phyloP scores from a whole-genome alignment of 2,888 invertebrate species.

The Hypolimnas misippus region DNA sequence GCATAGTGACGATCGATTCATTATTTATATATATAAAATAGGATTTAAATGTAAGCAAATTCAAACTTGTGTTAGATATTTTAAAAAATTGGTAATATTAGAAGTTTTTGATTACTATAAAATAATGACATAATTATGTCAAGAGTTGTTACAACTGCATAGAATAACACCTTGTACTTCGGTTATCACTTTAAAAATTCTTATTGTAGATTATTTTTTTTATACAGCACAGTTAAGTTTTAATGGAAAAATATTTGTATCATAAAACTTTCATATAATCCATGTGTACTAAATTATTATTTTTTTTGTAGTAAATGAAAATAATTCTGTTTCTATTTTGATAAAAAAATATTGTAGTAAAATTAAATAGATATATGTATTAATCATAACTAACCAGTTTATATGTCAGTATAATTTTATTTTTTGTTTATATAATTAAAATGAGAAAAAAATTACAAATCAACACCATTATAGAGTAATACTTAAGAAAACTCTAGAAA shows the following conservation, averaged over 20 bases:
- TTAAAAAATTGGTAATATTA: not conserved
- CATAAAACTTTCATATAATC: conserved; percentile 12
- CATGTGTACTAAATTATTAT: not conserved
- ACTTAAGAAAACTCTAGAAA: conserved; percentile 8
- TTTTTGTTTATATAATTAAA: not conserved
- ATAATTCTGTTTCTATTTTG: not conserved
- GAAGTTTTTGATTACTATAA: not conserved
- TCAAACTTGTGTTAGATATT: not conserved
- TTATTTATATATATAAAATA: not conserved
- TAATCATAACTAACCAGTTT: no score
- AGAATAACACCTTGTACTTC: conserved; percentile 24
- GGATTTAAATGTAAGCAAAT: not conserved
- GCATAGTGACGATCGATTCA: no score
- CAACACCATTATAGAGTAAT: not conserved
- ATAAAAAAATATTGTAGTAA: no score
- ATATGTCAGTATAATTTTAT: no score
- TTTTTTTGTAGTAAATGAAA: not conserved
- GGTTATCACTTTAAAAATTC: conserved; percentile 25
- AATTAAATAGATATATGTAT: no score
- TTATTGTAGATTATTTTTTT: conserved; percentile 20
- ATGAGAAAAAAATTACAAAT: not conserved
- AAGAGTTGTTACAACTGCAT: conserved; percentile 6
- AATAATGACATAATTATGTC: not conserved
- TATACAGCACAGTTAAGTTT: conserved; percentile 11
- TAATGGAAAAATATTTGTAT: conserved; percentile 22